Evolutionary conservation across 2,888 invertebrate species (phyloP).

Genomic region (Allacma fusca): DNA sequence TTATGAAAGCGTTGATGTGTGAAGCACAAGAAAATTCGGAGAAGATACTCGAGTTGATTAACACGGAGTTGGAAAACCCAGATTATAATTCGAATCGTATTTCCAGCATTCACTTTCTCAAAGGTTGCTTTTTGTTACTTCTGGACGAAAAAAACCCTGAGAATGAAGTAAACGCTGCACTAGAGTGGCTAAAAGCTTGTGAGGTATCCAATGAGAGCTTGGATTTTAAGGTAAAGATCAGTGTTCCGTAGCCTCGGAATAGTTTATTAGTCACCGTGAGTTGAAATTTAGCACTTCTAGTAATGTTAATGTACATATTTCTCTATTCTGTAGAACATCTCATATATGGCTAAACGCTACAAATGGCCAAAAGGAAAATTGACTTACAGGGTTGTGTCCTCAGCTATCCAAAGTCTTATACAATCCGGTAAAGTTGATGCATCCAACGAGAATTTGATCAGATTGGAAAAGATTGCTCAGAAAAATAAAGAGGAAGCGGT

Average conservation of each 20-base stretch:
- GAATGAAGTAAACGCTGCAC: slow-evolving; percentile 13
- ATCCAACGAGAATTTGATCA: slow-evolving; percentile 6
- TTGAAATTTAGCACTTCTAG: too few species aligned
- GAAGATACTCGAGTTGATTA: not conserved
- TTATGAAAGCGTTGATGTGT: slow-evolving; percentile 18
- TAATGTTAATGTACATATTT: not conserved
- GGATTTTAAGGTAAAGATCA: slow-evolving; percentile 14
- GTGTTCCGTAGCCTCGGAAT: too few species aligned
- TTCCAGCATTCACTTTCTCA: slow-evolving; percentile 16
- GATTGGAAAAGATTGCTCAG: slow-evolving; percentile 18
- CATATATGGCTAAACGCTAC: not conserved
- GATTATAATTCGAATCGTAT: slow-evolving; percentile 1
- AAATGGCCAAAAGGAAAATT: slow-evolving; percentile 25
- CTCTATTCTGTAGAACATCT: not conserved
- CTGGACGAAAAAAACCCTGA: not conserved
- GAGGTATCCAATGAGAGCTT: slow-evolving; percentile 17
- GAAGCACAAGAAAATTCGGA: slow-evolving; percentile 16
- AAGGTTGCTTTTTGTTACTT: slow-evolving; percentile 20
- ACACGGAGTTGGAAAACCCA: not conserved
- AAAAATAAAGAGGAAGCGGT: not conserved
- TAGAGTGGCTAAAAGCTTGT: slow-evolving; percentile 27
- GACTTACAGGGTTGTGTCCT: not conserved
- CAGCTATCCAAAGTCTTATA: not conserved
- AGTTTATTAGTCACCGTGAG: too few species aligned
- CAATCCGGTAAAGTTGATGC: slow-evolving; percentile 24